phyloP scores from a whole-genome alignment of 2,797 vertebrate species.

The Artibeus lituratus region DNA sequence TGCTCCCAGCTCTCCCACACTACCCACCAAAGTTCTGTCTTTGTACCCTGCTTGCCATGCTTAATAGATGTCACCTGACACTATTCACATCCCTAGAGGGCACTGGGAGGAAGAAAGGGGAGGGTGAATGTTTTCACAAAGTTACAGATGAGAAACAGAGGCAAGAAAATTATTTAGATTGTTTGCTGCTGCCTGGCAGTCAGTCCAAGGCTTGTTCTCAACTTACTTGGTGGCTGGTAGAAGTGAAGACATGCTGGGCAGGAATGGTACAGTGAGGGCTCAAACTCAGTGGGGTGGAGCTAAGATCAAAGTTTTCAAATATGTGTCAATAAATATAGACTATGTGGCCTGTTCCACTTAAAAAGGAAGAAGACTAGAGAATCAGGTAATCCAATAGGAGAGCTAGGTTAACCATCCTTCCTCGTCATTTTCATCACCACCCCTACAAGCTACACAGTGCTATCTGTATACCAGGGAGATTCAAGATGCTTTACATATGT shows the following conservation, averaged over 20 bases:
- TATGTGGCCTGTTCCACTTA: not conserved
- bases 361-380: not conserved
- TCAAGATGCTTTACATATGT: not conserved
- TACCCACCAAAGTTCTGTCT: not conserved
- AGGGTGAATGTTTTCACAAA: not conserved
- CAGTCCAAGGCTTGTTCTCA: not conserved
- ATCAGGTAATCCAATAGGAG: not conserved
- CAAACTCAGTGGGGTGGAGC: not conserved
- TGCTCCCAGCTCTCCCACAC: not conserved
- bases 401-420: not conserved
- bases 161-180: not conserved
- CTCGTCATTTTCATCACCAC: not conserved
- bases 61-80: not conserved
- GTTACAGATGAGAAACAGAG: not conserved
- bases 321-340: not conserved
- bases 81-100: not conserved
- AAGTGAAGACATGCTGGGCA: not conserved
- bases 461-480: not conserved
- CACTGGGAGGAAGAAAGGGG: not conserved
- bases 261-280: accelerated
- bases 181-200: not conserved
- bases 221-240: not conserved
- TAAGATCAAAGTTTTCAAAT: not conserved
- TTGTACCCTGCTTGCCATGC: not conserved
- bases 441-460: not conserved